Evolutionary conservation across 2,888 invertebrate species (phyloP).

Genomic region (Drosophila histrio): DNA sequence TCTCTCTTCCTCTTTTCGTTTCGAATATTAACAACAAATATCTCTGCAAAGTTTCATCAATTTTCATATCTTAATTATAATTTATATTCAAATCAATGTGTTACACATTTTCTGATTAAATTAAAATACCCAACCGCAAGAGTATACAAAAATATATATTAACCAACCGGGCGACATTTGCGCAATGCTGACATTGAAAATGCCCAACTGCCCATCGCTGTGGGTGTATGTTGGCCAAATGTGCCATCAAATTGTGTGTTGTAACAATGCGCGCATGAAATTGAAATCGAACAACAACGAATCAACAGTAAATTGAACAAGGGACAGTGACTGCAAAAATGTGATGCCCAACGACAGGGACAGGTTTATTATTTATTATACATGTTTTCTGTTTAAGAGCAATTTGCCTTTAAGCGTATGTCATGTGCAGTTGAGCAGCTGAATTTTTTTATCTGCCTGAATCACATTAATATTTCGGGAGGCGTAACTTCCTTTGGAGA

Average conservation of each 20-base stretch:
- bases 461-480: constrained; percentile 38
- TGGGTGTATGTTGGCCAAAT: constrained; percentile 68
- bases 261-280: constrained; percentile 67
- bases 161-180: constrained; percentile 56
- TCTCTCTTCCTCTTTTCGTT: neutral
- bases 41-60: neutral
- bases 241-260: constrained; percentile 66
- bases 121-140: neutral
- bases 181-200: constrained; percentile 77
- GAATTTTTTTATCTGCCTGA: constrained; percentile 32
- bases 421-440: neutral
- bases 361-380: constrained; percentile 6
- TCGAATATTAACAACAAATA: neutral
- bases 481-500: constrained; percentile 23
- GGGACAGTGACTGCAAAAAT: constrained; percentile 35
- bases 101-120: constrained; percentile 11
- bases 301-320: constrained; percentile 18
- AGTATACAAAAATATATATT: constrained; percentile 12
- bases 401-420: constrained; percentile 8
- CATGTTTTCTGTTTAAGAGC: neutral
- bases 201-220: constrained; percentile 53
- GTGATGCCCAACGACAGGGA: constrained; percentile 7
- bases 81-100: constrained; percentile 3
- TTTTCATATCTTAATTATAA: neutral
- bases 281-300: constrained; percentile 36